Evolutionary conservation across 2,797 vertebrate genomes (phyloP).

Genomic region (Acanthurus lineatus): DNA sequence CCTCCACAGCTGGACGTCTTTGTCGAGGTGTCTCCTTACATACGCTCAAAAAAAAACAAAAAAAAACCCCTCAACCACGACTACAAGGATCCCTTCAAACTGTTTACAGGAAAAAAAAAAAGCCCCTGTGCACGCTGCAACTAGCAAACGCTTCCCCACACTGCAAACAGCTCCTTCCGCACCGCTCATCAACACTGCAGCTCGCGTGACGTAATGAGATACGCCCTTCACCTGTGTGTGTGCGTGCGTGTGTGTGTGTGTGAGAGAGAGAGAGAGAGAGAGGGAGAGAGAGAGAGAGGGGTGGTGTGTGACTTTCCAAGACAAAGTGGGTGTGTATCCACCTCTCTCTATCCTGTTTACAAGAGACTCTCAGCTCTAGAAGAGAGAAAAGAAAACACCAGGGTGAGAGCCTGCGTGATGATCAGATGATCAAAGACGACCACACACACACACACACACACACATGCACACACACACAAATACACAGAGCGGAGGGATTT

Average conservation of each 20-base stretch:
- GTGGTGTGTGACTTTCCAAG: slow-evolving; percentile 39
- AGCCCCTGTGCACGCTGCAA: slow-evolving; percentile 2
- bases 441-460: slow-evolving; percentile 19
- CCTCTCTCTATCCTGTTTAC: slow-evolving; percentile 66
- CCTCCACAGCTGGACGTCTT: slow-evolving; percentile 36
- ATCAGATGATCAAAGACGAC: slow-evolving; percentile 62
- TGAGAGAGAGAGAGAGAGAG: slow-evolving; percentile 11
- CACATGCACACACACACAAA: slow-evolving; percentile 40
- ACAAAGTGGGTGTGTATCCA: slow-evolving; percentile 58
- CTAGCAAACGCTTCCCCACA: slow-evolving; percentile 21
- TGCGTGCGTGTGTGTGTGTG: slow-evolving; percentile 15
- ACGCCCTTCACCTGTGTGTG: slow-evolving; percentile 75
- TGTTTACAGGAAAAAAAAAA: slow-evolving; percentile 21
- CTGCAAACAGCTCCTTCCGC: slow-evolving; percentile 63
- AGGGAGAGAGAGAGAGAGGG: slow-evolving; percentile 16
- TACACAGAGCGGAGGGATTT: background rate
- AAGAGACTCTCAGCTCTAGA: slow-evolving; percentile 31
- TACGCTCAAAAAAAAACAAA: slow-evolving; percentile 22
- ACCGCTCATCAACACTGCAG: slow-evolving; percentile 62
- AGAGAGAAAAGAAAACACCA: slow-evolving; percentile 52
- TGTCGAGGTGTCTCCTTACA: slow-evolving; percentile 25
- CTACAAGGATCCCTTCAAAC: slow-evolving; percentile 17
- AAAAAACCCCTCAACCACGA: slow-evolving; percentile 39
- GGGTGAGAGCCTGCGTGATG: slow-evolving; percentile 46
- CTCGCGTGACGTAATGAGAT: slow-evolving; percentile 68